Base-by-base conservation (phyloP, 2,888 invertebrate genomes). In the Dicranocentrus wangi region DNA sequence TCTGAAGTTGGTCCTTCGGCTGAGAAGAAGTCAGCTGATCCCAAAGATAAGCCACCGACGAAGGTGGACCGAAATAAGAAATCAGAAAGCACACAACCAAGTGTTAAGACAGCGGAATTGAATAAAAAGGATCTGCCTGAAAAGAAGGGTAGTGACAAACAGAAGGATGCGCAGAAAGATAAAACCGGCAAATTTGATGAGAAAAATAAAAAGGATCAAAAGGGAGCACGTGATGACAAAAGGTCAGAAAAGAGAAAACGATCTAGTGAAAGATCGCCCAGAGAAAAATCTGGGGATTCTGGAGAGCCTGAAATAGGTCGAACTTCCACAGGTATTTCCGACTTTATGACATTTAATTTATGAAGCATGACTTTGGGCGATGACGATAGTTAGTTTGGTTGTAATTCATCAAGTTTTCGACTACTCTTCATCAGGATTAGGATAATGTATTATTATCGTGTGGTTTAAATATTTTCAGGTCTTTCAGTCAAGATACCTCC, bases 401-500 rank as follows among this genome's bases (percentile, higher is more conserved):
- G n/a, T n/a, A n/a, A n/a, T n/a, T n/a, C n/a, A 17, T 19, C 19
- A 53, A 53, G 15, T 17, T 53, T 53, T 17, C 2, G n/a, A 43
- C 2, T 43, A 1, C 8, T n/a, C 13, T n/a, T 43, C 13, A 3
- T 43, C 17, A 47, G 10, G 1, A 32, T 13, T 25, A 15, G 42
- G 1, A 13, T 66, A n/a, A 27, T 17, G 27, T n/a, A 32, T 5
- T 23, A 27, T 61, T 13, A 39, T n/a, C 58, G 17, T 19, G 15
- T 47, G 42, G 19, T 15, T 69, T 27, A 1, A 43, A 21, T 23
- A 23, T 53, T 58, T 53, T 17, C 32, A 84, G 84, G 84, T n/a
- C 47, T 84, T n/a, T 25, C 68, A 17, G 63, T 84, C 39, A 84
- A 82, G 73, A 79, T 84, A 63, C 84, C 84, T 7, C 60, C 76